These are phyloP conservation scores for Gonatopus flavifemur DNA, from an alignment of 1,140 invertebrate genomes.

Conservation along the genomic window DNA sequence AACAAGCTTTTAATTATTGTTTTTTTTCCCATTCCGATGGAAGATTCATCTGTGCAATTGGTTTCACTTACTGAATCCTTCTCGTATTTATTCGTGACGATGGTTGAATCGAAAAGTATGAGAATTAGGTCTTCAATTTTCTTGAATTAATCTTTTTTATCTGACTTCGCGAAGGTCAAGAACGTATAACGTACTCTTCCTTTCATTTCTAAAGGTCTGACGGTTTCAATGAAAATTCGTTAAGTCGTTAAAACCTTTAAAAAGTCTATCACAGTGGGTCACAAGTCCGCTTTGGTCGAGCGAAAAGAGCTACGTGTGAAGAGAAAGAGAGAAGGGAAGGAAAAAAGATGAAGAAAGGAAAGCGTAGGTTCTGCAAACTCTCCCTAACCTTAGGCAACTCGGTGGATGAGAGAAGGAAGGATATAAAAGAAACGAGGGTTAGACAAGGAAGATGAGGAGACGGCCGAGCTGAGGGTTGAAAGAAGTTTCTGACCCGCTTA, in stretches of 20 bases:
- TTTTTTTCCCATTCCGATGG: too few relatives aligned
- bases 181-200: too few relatives aligned
- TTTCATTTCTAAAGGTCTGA: too few relatives aligned
- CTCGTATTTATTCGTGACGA: too few relatives aligned
- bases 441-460: neutral
- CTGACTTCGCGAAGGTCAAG: neutral
- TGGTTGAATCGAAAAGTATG: too few relatives aligned
- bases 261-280: neutral
- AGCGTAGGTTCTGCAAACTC: too few relatives aligned
- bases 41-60: too few relatives aligned
- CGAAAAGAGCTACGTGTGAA: conserved; percentile 10
- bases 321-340: conserved; percentile 12
- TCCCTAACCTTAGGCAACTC: neutral
- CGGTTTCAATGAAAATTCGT: conserved; percentile 12
- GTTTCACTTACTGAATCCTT: too few relatives aligned
- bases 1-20: too few relatives aligned
- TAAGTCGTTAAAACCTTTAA: conserved; percentile 13
- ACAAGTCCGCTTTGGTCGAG: neutral
- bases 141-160: too few relatives aligned
- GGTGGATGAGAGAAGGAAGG: neutral
- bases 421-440: neutral
- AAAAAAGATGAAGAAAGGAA: conserved; percentile 11
- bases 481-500: conserved; percentile 60
- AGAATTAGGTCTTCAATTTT: too few relatives aligned
- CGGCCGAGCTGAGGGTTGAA: conserved; percentile 40